A percentile compares a stretch with the other conserved stretches of the same genome.
phyloP scores from a whole-genome alignment of 2,888 invertebrate species.

The Hirtodrosophila alboralis region DNA sequence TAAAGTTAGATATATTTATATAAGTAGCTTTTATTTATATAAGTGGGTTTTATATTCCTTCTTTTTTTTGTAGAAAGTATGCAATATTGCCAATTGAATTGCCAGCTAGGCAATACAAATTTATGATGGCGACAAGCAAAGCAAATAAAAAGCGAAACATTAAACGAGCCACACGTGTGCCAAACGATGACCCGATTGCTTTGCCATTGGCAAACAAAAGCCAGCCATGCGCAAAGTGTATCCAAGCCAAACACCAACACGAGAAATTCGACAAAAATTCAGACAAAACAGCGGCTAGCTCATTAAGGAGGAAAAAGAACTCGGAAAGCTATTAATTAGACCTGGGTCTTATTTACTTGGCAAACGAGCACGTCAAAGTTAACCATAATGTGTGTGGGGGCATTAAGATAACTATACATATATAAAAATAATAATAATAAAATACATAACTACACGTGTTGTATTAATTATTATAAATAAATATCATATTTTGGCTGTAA shows the following conservation, averaged over 20 bases:
- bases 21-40: too few relatives aligned
- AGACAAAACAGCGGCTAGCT: slow-evolving; percentile 33
- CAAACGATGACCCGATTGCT: slow-evolving; percentile 74
- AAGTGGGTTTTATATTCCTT: too few relatives aligned
- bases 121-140: slow-evolving; percentile 57
- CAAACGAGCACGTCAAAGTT: slow-evolving; percentile 21
- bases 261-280: slow-evolving; percentile 18
- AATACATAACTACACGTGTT: too few relatives aligned
- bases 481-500: too few relatives aligned
- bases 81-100: slow-evolving; percentile 53
- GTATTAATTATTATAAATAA: too few relatives aligned
- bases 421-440: too few relatives aligned
- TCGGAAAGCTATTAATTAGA: slow-evolving; percentile 36
- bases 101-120: slow-evolving; percentile 60
- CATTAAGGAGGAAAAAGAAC: slow-evolving; percentile 25
- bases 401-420: too few relatives aligned
- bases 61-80: slow-evolving; percentile 38
- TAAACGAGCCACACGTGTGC: slow-evolving; percentile 76
- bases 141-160: slow-evolving; percentile 59
- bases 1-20: too few relatives aligned
- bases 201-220: slow-evolving; percentile 51
- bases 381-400: slow-evolving; percentile 3
- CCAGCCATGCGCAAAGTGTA: slow-evolving; percentile 43
- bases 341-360: slow-evolving; percentile 29
- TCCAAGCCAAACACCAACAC: slow-evolving; percentile 5